Evolutionary conservation across 2,888 invertebrate species (phyloP), one percentile per base, ranked within the genome.

Genomic region (Sabellastarte sp.): DNA sequence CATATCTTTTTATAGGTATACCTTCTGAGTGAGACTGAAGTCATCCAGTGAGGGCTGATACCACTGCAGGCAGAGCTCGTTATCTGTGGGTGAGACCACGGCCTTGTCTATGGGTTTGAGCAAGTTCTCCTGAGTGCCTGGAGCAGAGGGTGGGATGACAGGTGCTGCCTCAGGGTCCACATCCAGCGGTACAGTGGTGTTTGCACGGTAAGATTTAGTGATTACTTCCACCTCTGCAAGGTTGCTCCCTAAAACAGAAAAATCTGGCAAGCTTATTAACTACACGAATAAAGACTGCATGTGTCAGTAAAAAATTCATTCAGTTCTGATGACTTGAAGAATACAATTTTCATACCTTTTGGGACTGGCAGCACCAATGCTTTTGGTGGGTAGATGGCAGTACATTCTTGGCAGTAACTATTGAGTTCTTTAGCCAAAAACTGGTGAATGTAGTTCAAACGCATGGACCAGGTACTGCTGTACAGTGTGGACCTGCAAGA

Each of bases 21-120:
- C n/a, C 10, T n/a, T n/a, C 20, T 61, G 50, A 29, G 24, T 32
- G 24, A 41, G 24, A 30, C 26, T 26, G 60, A 50, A 32, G 5
- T 59, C 60, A 3, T 64, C 64, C 26, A 67, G 31, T 3, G 64
- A 58, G n/a, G 69, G 66, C 41, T 50, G 55, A 58, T 66, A 70
- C 77, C 80, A 82, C 72, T 81, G 81, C 26, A 80, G 59, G 10
- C 73, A 73, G 29, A 81, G 68, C 68, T 81, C 80, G 55, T 64
- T 72, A 10, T 76, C 79, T 10, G 66, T 41, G 10, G 76, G 72
- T 26, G 69, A 63, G 15, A 72, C 64, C 10, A 78, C 53, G 1
- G 57, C n/a, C 62, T 76, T 76, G 61, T 77, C 76, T 20, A 63
- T 57, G 1, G 74, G 74, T 60, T 63, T 73, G 30, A 63, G 58